Conservation (phyloP, 2,113 vertebrate genomes). For the Saccopteryx leptura region DNA sequence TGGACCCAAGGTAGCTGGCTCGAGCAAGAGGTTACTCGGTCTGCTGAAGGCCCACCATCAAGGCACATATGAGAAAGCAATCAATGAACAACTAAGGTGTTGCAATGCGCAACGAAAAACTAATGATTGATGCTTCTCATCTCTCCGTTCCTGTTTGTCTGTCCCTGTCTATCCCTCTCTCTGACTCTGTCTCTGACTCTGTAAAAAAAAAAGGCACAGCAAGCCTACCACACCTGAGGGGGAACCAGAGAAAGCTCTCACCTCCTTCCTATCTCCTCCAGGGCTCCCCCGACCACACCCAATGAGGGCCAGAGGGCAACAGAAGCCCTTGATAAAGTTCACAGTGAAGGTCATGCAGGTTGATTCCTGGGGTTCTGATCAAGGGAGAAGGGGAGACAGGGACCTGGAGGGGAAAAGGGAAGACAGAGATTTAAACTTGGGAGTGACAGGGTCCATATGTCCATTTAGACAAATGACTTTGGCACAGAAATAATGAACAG, state of each 20-base stretch:
- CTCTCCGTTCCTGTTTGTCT: too few relatives aligned
- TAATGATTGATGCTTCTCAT: too few relatives aligned
- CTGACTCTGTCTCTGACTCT: too few relatives aligned
- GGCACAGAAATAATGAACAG: neutral
- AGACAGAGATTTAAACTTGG: neutral
- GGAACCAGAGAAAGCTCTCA: neutral
- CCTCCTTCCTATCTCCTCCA: neutral
- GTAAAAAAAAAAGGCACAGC: neutral
- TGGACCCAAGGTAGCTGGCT: too few relatives aligned
- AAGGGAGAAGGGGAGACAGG: fast-evolving
- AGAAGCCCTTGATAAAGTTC: neutral
- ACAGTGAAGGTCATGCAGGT: fast-evolving
- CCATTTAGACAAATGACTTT: neutral
- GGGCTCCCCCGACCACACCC: neutral
- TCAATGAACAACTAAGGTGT: too few relatives aligned
- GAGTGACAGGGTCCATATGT: neutral
- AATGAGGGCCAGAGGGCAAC: neutral
- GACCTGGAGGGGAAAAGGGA: neutral
- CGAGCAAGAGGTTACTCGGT: too few relatives aligned
- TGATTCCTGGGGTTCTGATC: neutral
- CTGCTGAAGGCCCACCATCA: too few relatives aligned
- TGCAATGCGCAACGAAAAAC: too few relatives aligned
- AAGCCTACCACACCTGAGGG: fast-evolving
- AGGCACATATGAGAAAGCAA: too few relatives aligned
- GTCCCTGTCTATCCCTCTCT: too few relatives aligned